phyloP scores from a whole-genome alignment of 2,888 invertebrate genomes.

The Drosophila neotestacea region DNA sequence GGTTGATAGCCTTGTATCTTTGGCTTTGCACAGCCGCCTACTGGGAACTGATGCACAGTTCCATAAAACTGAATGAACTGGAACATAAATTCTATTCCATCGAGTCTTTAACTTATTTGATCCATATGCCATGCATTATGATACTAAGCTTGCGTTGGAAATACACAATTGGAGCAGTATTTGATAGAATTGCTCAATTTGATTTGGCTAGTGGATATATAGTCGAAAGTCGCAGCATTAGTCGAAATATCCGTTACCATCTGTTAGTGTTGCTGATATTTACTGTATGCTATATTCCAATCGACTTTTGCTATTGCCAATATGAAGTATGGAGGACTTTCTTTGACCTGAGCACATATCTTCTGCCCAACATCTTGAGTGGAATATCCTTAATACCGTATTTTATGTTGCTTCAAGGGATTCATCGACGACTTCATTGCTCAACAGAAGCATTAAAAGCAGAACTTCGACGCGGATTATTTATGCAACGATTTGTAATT shows the following conservation, averaged over 20 bases:
- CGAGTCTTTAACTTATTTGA: conserved; percentile 51
- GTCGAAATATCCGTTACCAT: conserved; percentile 35
- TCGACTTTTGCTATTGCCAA: conserved; percentile 15
- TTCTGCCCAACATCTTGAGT: conserved; percentile 55
- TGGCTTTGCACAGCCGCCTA: conserved; percentile 43
- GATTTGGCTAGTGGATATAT: conserved; percentile 49
- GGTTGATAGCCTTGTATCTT: conserved; percentile 43
- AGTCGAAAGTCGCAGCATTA: conserved; percentile 10
- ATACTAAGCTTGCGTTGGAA: conserved; percentile 42
- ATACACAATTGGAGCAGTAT: conserved; percentile 17
- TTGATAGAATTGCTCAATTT: conserved; percentile 37
- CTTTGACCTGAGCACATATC: conserved; percentile 40
- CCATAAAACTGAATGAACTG: conserved; percentile 21
- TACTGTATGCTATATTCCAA: conserved; percentile 7
- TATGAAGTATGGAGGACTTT: not conserved
- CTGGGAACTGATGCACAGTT: conserved; percentile 29
- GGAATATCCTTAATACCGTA: conserved; percentile 56
- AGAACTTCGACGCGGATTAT: conserved; percentile 24
- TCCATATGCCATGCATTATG: conserved; percentile 51
- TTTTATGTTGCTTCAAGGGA: conserved; percentile 46
- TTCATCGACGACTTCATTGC: conserved; percentile 36
- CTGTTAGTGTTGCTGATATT: conserved; percentile 37
- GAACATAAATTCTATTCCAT: conserved; percentile 51
- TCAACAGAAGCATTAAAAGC: conserved; percentile 29
- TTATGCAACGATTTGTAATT: conserved; percentile 20